Base-by-base conservation (phyloP, 2,113 vertebrate species). In the Peromyscus leucopus region DNA sequence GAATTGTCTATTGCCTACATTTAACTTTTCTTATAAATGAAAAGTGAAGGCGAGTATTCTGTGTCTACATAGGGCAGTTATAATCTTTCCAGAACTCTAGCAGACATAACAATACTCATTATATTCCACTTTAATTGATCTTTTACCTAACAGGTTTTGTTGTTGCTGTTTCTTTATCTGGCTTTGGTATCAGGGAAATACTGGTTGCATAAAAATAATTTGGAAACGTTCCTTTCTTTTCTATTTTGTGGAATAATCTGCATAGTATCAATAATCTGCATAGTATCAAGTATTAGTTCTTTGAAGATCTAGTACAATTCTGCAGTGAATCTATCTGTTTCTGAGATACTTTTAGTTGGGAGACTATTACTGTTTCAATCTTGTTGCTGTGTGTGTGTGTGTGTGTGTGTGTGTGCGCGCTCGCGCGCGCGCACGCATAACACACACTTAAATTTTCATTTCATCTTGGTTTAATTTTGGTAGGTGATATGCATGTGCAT, bases 1-100 rank as follows among this genome's bases (percentile, higher is more conserved):
- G 46, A 89, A 93, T 86, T 75, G 61, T 89, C 71, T 84, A 67
- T 89, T 96, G 80, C 51, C 89, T 89, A 95, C 57, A 90, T n/a
- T 83, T 88, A 84, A 61, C 55, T 33, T 91, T 97, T 95, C 8
- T 71, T n/a, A 59, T 48, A 85, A 93, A 75, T 97, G 57, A 94
- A 90, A 91, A 84, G 71, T 79, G 78, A 36, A 90, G n/a, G 83
- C 82, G 42, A 84, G 76, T 63, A 71, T 88, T 91, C 63, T 91
- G 5, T 94, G 74, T 92, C 31, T 93, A 7, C 31, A 74, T 75
- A 82, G 39, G 75, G 39, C 39, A 93, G 48, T 65, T 94, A 72
- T 69, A 91, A 89, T 94, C 86, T 95, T 96, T 97, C 90, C 28
- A 94, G 59, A 96, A 90, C 46, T 3, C 90, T 88, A 82, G 36